phyloP scores from a whole-genome alignment of 2,888 invertebrate species.

The Campoplex nolae region DNA sequence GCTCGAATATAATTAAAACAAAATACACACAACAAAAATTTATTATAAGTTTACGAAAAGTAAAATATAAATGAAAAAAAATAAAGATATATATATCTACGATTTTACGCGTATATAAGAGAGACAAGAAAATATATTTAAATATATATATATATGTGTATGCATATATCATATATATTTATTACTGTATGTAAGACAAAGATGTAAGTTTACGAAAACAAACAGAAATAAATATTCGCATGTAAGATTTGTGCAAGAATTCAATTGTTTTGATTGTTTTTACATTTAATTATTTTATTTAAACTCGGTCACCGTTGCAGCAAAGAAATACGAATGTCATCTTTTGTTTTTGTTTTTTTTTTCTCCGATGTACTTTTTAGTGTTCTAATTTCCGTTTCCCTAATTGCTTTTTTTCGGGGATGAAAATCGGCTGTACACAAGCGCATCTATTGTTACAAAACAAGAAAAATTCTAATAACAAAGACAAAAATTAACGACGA shows the following conservation, averaged over 20 bases:
- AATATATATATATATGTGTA: conserved; percentile 25
- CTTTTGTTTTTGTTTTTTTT: not conserved
- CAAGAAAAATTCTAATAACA: conserved; percentile 29
- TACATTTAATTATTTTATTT: conserved; percentile 19
- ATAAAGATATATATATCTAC: conserved; percentile 47
- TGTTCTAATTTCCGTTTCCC: not conserved
- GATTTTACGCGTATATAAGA: conserved; percentile 53
- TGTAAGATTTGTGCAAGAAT: conserved; percentile 62
- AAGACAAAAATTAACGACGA: conserved; percentile 71
- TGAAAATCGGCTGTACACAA: not conserved
- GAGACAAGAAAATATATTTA: conserved; percentile 40
- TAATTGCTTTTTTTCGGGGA: not conserved
- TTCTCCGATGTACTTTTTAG: too few relatives aligned
- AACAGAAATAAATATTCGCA: conserved; percentile 37
- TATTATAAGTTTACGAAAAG: conserved; percentile 31
- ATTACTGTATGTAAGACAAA: conserved; percentile 59
- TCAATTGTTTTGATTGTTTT: conserved; percentile 26
- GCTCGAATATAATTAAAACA: conserved; percentile 34
- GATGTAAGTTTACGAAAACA: conserved; percentile 51
- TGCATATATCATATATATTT: conserved; percentile 35
- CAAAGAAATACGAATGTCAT: not conserved
- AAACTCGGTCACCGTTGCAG: not conserved
- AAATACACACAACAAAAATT: conserved; percentile 41
- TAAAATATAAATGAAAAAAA: not conserved
- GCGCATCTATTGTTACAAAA: conserved; percentile 36